Evolutionary conservation across 2,888 invertebrate species (phyloP).

Genomic region (Itoplectis maculator): DNA sequence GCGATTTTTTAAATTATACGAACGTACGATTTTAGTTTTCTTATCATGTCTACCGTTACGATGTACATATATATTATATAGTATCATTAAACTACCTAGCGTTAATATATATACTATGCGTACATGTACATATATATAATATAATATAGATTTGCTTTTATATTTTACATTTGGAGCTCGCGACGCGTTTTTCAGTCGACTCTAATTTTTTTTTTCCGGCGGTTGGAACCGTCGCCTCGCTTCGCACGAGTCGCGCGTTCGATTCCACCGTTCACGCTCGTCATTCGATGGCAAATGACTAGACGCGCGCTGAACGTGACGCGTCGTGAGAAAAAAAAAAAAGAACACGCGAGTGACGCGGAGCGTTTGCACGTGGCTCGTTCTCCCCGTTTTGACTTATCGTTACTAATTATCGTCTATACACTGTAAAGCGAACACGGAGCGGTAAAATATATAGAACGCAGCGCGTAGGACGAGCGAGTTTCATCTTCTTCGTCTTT

Average conservation of each 20-base stretch:
- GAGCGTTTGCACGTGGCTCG: too few relatives aligned
- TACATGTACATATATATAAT: conserved; percentile 15
- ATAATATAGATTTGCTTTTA: conserved; percentile 32
- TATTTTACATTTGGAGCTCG: conserved; percentile 36
- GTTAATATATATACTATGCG: conserved; percentile 27
- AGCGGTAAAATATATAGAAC: conserved; percentile 10
- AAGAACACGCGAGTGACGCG: too few relatives aligned
- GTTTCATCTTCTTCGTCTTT: too few relatives aligned
- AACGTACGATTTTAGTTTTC: conserved; percentile 39
- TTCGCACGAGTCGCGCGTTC: conserved; percentile 37
- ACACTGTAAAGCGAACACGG: conserved; percentile 26
- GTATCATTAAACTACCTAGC: conserved; percentile 19
- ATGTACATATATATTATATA: conserved; percentile 66
- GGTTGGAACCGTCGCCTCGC: conserved; percentile 59
- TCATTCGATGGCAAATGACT: conserved; percentile 66
- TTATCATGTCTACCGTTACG: conserved; percentile 61
- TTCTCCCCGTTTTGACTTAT: too few relatives aligned
- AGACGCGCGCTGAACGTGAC: conserved; percentile 50
- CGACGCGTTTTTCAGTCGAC: neutral
- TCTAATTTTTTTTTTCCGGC: neutral
- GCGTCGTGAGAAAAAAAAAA: too few relatives aligned
- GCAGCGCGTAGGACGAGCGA: too few relatives aligned
- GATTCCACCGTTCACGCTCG: conserved; percentile 57
- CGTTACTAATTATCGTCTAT: conserved; percentile 6
- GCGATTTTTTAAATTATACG: conserved; percentile 69